A percentile compares a stretch with the other conserved stretches of the same genome.
phyloP scores from a whole-genome alignment of 2,113 vertebrate species.

The Callocephalon fimbriatum region DNA sequence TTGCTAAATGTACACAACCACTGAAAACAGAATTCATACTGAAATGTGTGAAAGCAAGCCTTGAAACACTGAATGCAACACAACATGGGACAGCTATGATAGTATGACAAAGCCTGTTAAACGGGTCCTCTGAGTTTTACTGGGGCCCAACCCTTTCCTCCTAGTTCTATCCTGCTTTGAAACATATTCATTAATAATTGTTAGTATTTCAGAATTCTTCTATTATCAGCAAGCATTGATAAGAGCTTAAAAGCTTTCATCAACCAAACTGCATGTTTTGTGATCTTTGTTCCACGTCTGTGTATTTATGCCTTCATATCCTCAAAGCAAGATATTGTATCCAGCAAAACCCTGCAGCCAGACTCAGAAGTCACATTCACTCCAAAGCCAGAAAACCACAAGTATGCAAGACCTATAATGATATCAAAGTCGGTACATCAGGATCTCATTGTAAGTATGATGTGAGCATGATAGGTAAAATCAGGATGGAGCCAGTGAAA shows the following conservation, averaged over 20 bases:
- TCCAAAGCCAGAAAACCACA: conserved; percentile 6
- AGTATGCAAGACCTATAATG: neutral
- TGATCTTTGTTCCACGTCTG: neutral
- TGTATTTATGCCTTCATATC: neutral
- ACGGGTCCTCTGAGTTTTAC: neutral
- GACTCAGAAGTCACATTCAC: neutral
- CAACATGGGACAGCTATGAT: neutral
- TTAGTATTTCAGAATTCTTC: neutral
- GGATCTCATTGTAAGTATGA: conserved; percentile 23
- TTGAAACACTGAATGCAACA: neutral
- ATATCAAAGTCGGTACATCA: neutral
- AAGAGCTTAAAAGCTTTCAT: neutral
- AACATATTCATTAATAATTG: neutral
- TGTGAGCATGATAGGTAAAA: conserved; percentile 10
- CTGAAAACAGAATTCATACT: neutral
- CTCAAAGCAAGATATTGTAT: neutral
- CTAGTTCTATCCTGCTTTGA: neutral
- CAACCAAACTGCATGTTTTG: neutral
- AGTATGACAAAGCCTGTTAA: neutral
- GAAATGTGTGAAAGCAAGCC: neutral
- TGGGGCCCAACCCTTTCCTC: neutral
- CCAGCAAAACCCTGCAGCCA: neutral
- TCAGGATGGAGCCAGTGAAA: neutral
- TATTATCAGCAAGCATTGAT: neutral
- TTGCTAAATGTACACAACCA: neutral